A percentile compares a stretch with the other conserved stretches of the same genome.
These are phyloP conservation scores for Lasioglossum vierecki DNA, from an alignment of 2,888 invertebrate genomes.

Conservation along the genomic window DNA sequence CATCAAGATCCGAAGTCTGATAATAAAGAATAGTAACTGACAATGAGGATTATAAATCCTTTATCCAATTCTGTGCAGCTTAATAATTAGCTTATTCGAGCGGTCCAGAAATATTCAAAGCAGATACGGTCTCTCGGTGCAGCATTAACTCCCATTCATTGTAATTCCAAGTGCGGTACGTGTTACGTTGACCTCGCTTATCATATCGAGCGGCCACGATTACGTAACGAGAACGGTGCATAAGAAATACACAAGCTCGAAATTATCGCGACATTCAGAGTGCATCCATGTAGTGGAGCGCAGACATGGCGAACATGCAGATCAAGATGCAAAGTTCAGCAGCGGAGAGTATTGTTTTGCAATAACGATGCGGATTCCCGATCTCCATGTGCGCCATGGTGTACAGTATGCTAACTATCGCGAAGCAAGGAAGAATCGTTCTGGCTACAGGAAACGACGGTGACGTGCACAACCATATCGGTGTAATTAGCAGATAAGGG, in stretches of 20 bases:
- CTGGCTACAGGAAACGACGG: conserved; percentile 58
- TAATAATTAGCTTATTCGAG: background rate
- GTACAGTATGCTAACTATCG: conserved; percentile 65
- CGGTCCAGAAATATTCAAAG: background rate
- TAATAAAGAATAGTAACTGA: background rate
- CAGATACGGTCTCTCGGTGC: background rate
- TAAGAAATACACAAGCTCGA: background rate
- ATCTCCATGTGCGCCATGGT: conserved; percentile 69
- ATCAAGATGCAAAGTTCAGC: conserved; percentile 33
- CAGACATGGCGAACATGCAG: conserved; percentile 41
- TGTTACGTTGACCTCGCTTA: background rate
- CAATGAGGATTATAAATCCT: background rate
- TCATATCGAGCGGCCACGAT: conserved; percentile 5
- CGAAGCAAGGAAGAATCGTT: conserved; percentile 65
- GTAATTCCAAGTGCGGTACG: background rate
- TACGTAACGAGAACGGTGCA: background rate
- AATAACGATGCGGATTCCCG: conserved; percentile 41
- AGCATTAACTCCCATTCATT: conserved; percentile 1
- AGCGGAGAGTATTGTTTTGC: conserved; percentile 8
- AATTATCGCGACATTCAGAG: background rate
- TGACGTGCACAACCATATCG: conserved; percentile 73
- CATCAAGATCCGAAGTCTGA: no score
- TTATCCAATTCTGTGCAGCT: no score
- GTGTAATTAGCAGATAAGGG: conserved; percentile 70
- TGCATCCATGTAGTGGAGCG: conserved; percentile 15